Conservation (phyloP, 2,888 invertebrate genomes). For the Parelbella ahira region DNA sequence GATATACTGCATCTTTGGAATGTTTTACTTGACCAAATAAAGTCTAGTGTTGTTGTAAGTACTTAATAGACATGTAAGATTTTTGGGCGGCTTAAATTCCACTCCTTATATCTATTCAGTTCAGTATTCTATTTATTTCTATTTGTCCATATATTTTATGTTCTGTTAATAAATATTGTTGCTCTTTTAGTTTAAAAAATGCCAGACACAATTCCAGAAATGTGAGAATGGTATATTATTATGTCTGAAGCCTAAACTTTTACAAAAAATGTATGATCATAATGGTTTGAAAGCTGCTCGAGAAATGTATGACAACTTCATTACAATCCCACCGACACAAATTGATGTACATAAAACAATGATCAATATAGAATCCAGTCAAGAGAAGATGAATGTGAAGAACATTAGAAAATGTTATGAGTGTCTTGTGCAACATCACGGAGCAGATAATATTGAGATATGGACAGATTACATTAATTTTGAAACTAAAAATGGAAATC, state of each 20-base stretch:
- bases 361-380: conserved; percentile 76
- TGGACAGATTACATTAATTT: conserved; percentile 88
- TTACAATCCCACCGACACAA: conserved; percentile 80
- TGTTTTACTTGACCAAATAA: conserved; percentile 53
- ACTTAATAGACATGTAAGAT: too few relatives aligned
- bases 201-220: conserved; percentile 62
- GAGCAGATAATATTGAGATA: conserved; percentile 81
- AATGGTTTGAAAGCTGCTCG: conserved; percentile 81
- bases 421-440: conserved; percentile 83
- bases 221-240: conserved; percentile 72
- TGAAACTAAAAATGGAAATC: conserved; percentile 83
- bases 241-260: conserved; percentile 80
- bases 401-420: conserved; percentile 82
- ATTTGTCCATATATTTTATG: too few relatives aligned
- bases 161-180: too few relatives aligned
- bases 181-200: conserved; percentile 63
- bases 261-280: conserved; percentile 78
- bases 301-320: conserved; percentile 81
- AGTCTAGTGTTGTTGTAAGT: conserved; percentile 55
- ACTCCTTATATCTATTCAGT: too few relatives aligned
- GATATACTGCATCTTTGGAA: conserved; percentile 60
- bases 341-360: conserved; percentile 82
- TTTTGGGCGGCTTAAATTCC: too few relatives aligned
- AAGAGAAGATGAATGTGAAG: conserved; percentile 66
- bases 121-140: too few relatives aligned